Base-by-base conservation (phyloP, 2,888 invertebrate species). In the Zygogramma bicolorata region DNA sequence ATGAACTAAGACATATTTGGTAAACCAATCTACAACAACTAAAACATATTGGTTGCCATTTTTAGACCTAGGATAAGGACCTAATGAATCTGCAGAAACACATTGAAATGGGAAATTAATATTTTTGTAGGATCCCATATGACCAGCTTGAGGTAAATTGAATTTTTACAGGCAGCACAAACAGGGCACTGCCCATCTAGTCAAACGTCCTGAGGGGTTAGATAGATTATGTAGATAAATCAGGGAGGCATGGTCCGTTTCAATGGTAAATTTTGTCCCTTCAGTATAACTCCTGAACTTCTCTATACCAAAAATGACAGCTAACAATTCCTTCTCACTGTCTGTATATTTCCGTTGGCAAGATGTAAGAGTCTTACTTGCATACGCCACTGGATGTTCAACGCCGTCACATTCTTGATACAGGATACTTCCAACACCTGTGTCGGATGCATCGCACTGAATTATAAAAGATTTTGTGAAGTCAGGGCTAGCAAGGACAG, bases 181-280 rank as follows among this genome's bases (percentile, higher is more conserved):
- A 38, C 4, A 1, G 34, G 34, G 4, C 13, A 38, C 13, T 38
- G 40, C 69, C 77, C 81, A 84, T 18, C 82, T 63, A 0, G 81
- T 81, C 22, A 84, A 49, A 20, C 81, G 57, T 1, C 80, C 84
- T 42, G 75, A 77, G 0, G 81, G 76, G 25, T 81, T 80, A 57
- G 80, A 79, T 58, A 81, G 68, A 5, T 68, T 70, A 74, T 80
- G 69, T 0, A 84, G 70, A 81, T 81, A 82, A 40, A 76, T 62
- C 0, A 84, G 65, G 6, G 79, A 79, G n/a, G 73, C 68, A 46
- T 81, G 80, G 68, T 83, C 81, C 1, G 82, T 76, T 31, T 77
- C 60, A 13, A 79, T 66, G 0, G 71, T 74, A 60, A 79, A 77
- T 3, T 59, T 61, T 5, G 75, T 74, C 1, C 79, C 80, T 63